Evolutionary conservation across 2,797 vertebrate species (phyloP).

Genomic region (Megaceryle alcyon): DNA sequence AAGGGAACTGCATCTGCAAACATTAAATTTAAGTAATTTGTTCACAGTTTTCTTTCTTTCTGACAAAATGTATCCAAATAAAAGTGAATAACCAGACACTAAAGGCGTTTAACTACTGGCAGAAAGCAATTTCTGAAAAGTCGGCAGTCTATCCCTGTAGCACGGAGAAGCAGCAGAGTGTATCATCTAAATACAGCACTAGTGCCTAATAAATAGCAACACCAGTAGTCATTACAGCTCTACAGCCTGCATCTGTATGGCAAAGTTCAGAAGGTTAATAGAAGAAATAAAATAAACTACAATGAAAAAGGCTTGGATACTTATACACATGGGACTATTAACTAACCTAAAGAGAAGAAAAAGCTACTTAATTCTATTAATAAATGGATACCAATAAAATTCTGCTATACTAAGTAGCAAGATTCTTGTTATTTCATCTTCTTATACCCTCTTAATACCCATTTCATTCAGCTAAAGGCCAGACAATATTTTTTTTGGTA

Average conservation of each 20-base stretch:
- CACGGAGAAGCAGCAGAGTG: not conserved
- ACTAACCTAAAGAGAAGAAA: not conserved
- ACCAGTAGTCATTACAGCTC: not conserved
- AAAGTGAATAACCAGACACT: not conserved
- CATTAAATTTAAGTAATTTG: not conserved
- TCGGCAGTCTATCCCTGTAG: not conserved
- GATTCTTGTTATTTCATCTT: not conserved
- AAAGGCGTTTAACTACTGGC: not conserved
- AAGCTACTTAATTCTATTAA: not conserved
- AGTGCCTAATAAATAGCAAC: not conserved
- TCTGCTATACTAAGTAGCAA: not conserved
- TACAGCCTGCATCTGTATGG: not conserved
- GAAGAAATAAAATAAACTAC: not conserved
- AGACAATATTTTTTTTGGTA: not conserved
- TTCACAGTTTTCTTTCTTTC: not conserved
- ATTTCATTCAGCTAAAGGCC: not conserved
- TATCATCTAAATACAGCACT: not conserved
- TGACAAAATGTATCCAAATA: not conserved
- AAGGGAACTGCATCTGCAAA: not conserved
- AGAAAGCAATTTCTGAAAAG: not conserved
- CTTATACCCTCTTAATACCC: not conserved
- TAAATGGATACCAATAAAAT: not conserved
- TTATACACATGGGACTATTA: not conserved
- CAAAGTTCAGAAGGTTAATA: not conserved
- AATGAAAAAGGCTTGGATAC: not conserved